phyloP scores from a whole-genome alignment of 2,888 invertebrate genomes.

The Lasioglossum marginatum region DNA sequence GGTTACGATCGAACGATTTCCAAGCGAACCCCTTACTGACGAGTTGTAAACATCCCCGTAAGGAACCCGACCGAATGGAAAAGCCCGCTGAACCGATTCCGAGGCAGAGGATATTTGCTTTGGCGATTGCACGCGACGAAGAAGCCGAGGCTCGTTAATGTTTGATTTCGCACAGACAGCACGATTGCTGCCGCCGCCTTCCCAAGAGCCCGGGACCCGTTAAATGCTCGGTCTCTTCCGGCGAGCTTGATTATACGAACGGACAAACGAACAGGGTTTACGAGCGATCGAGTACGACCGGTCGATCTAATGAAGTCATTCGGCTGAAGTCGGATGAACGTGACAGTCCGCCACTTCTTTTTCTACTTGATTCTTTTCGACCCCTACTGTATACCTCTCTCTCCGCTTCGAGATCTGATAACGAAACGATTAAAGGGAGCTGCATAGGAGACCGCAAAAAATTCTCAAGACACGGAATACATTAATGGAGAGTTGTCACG shows the following conservation, averaged over 20 bases:
- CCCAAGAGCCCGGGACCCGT: neutral
- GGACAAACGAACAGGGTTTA: constrained; percentile 13
- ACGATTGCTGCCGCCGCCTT: neutral
- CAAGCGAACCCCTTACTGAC: neutral
- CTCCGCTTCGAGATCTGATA: constrained; percentile 15
- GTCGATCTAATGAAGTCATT: constrained; percentile 4
- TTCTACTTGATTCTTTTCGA: neutral
- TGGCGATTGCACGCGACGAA: constrained; percentile 4
- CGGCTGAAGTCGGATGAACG: neutral
- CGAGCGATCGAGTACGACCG: neutral
- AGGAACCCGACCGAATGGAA: neutral
- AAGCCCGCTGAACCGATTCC: constrained; percentile 6
- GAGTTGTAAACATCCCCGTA: constrained; percentile 21
- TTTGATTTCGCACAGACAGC: constrained; percentile 5
- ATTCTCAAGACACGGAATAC: constrained; percentile 43
- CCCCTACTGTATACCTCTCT: neutral
- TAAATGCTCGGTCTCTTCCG: constrained; percentile 8
- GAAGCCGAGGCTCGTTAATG: constrained; percentile 11
- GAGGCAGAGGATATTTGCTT: neutral
- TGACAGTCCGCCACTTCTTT: neutral
- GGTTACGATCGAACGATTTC: neutral
- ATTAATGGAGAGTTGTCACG: constrained; percentile 60
- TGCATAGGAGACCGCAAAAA: constrained; percentile 1
- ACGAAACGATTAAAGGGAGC: constrained; percentile 30
- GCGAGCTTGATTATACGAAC: neutral